These are phyloP conservation scores for Nephila pilipes DNA, from an alignment of 1,140 invertebrate genomes.

Conservation along the genomic window DNA sequence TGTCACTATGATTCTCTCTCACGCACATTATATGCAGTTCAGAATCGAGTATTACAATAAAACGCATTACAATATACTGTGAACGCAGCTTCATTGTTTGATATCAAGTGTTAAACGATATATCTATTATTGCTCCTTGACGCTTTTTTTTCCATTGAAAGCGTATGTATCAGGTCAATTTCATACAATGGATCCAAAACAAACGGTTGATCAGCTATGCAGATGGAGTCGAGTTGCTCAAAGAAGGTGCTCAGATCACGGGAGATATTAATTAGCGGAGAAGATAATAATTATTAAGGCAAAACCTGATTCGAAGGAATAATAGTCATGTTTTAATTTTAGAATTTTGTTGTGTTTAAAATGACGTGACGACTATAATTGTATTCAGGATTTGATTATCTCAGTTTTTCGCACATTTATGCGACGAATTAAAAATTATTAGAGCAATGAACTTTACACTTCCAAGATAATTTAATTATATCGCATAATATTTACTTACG, in stretches of 20 bases:
- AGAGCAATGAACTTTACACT: too few relatives aligned
- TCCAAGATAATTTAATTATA: too few relatives aligned
- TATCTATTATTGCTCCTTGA: not conserved
- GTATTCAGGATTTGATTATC: too few relatives aligned
- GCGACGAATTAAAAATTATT: not conserved
- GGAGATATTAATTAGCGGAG: not conserved
- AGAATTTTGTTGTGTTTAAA: not conserved
- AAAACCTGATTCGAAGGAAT: not conserved
- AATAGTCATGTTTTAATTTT: not conserved
- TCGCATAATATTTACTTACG: too few relatives aligned
- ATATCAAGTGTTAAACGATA: not conserved
- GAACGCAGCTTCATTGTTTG: not conserved
- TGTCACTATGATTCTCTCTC: too few relatives aligned
- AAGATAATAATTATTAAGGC: not conserved
- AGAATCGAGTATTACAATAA: not conserved
- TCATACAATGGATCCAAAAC: not conserved
- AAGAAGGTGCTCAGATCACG: not conserved
- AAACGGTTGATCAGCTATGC: not conserved
- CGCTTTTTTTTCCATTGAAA: not conserved
- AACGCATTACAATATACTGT: not conserved
- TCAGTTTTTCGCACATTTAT: not conserved
- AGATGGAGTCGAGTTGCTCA: not conserved
- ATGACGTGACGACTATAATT: not conserved
- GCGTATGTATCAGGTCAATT: not conserved
- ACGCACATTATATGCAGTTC: not conserved